Evolutionary conservation across 1,140 invertebrate genomes (phyloP).

Genomic region (Chlorops oryzae): DNA sequence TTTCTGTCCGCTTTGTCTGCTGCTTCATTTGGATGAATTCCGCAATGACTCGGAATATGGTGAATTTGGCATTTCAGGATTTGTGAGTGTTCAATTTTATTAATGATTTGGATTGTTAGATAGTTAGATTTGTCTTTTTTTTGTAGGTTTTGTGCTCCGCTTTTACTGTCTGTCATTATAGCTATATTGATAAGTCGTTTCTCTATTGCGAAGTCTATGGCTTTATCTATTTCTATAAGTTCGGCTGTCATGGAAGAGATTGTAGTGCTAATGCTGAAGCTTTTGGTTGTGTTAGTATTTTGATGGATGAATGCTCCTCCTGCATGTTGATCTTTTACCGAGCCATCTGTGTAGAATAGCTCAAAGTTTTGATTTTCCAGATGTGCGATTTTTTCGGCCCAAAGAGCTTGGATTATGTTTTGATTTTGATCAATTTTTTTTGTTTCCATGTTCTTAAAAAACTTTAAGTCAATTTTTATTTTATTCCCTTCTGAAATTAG

Average conservation of each 20-base stretch:
- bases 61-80: too few relatives aligned
- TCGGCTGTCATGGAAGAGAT: constrained; percentile 2
- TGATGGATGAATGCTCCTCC: background rate
- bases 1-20: too few relatives aligned
- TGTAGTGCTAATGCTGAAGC: background rate
- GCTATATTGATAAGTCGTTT: too few relatives aligned
- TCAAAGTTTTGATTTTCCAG: background rate
- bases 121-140: too few relatives aligned
- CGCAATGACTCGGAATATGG: too few relatives aligned
- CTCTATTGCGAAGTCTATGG: too few relatives aligned
- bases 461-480: background rate
- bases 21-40: too few relatives aligned
- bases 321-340: background rate
- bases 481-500: background rate
- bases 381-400: background rate
- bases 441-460: background rate
- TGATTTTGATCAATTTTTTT: background rate
- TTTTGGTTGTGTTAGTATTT: background rate
- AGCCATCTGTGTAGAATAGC: constrained; percentile 6
- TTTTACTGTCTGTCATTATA: too few relatives aligned
- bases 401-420: background rate
- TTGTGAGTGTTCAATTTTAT: too few relatives aligned
- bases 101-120: too few relatives aligned
- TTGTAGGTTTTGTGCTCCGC: too few relatives aligned
- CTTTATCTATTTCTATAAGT: background rate